Evolutionary conservation across 2,113 vertebrate genomes (phyloP).

Genomic region (Nothobranchius kuhntae): DNA sequence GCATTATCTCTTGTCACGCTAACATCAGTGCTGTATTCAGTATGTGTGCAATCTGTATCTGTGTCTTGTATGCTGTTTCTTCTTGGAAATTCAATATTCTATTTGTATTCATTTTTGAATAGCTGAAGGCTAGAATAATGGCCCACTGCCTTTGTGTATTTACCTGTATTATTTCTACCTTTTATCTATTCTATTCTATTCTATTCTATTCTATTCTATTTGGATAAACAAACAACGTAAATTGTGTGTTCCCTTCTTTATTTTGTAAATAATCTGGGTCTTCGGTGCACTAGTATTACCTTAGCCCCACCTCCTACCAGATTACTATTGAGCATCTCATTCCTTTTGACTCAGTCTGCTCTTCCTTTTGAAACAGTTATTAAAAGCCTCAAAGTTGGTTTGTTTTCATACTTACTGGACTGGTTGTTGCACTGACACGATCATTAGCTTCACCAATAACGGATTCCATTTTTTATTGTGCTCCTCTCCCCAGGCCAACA

Average conservation of each 20-base stretch:
- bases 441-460: constrained; percentile 43
- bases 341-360: constrained; percentile 4
- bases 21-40: too few relatives aligned
- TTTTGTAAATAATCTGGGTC: constrained; percentile 16
- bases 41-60: too few relatives aligned
- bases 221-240: constrained; percentile 12
- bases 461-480: constrained; percentile 35
- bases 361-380: constrained; percentile 9
- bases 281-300: constrained; percentile 17
- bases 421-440: constrained; percentile 35
- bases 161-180: too few relatives aligned
- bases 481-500: constrained; percentile 29
- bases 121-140: too few relatives aligned
- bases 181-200: too few relatives aligned
- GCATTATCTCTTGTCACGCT: too few relatives aligned
- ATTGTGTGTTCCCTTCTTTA: background rate
- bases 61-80: too few relatives aligned
- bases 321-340: constrained; percentile 53
- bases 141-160: too few relatives aligned
- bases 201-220: background rate
- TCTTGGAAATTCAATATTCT: too few relatives aligned
- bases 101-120: too few relatives aligned
- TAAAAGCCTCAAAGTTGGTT: constrained; percentile 10
- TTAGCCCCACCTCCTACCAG: constrained; percentile 21
- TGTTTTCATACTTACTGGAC: constrained; percentile 13